A percentile compares a stretch with the other conserved stretches of the same genome.
Conservation (phyloP, 2,113 vertebrate genomes). For the Tichodroma muraria region DNA sequence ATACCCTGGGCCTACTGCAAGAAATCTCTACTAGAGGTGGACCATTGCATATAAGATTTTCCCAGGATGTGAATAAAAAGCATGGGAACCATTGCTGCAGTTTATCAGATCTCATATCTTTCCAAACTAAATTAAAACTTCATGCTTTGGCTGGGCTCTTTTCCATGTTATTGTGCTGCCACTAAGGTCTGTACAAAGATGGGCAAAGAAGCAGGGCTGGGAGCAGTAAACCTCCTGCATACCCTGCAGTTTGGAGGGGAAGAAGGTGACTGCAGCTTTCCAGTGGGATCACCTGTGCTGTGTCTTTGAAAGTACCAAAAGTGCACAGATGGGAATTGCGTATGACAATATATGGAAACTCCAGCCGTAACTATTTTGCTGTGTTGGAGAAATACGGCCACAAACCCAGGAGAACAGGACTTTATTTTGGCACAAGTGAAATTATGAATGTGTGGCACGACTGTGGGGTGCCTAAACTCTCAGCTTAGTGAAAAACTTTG, state of each 20-base stretch:
- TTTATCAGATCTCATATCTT: not conserved
- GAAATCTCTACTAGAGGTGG: not conserved
- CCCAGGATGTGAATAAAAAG: not conserved
- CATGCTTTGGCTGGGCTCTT: not conserved
- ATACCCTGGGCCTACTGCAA: not conserved
- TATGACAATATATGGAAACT: not conserved
- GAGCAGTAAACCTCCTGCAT: not conserved
- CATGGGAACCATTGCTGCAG: not conserved
- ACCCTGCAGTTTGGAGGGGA: not conserved
- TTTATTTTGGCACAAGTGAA: not conserved
- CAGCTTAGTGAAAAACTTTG: not conserved
- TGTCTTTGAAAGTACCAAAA: not conserved
- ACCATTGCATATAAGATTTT: not conserved
- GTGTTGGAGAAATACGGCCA: not conserved
- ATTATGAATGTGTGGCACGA: not conserved
- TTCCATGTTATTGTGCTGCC: not conserved
- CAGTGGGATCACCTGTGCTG: not conserved
- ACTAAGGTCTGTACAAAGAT: not conserved
- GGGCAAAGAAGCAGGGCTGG: not conserved
- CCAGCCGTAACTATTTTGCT: accelerated
- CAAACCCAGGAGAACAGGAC: not conserved
- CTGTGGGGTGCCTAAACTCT: not conserved
- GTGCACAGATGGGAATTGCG: not conserved
- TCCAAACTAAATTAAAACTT: not conserved
- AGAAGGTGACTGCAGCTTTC: not conserved